Evolutionary conservation across 2,888 invertebrate genomes (phyloP).

Genomic region (Epinotia brunnichana): DNA sequence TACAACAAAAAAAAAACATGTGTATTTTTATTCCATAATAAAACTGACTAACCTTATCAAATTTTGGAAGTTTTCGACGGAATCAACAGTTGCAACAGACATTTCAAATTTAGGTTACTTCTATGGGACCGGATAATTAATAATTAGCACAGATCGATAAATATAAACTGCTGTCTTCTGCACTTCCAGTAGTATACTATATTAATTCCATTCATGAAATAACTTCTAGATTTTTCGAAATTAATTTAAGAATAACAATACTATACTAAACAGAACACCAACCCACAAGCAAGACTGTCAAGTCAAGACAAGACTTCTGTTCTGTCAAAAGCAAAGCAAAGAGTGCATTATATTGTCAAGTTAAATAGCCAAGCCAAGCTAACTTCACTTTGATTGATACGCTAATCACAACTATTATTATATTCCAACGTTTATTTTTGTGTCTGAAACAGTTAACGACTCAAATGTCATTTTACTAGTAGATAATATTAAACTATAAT

Average conservation of each 20-base stretch:
- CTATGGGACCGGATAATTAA: conserved; percentile 21
- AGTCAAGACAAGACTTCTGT: too few relatives aligned
- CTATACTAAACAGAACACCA: conserved; percentile 1
- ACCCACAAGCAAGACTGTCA: background rate
- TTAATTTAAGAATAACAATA: conserved; percentile 23
- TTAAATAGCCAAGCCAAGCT: background rate
- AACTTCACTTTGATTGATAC: conserved; percentile 1
- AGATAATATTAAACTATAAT: too few relatives aligned
- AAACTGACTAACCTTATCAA: conserved; percentile 65
- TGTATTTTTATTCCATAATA: background rate
- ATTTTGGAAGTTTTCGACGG: conserved; percentile 78
- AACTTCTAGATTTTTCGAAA: conserved; percentile 22
- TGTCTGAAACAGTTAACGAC: background rate
- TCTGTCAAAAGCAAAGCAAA: too few relatives aligned
- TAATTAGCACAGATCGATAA: conserved; percentile 20
- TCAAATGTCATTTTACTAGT: background rate
- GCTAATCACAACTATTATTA: background rate
- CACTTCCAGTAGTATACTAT: background rate
- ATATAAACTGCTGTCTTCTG: background rate
- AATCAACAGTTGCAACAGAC: conserved; percentile 80
- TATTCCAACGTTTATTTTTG: background rate
- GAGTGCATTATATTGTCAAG: background rate
- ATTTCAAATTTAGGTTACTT: conserved; percentile 68
- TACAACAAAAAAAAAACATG: background rate
- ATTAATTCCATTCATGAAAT: conserved; percentile 8